Evolutionary conservation across 2,797 vertebrate species (phyloP), one percentile per base, ranked within the genome.

Genomic region (Huso huso): DNA sequence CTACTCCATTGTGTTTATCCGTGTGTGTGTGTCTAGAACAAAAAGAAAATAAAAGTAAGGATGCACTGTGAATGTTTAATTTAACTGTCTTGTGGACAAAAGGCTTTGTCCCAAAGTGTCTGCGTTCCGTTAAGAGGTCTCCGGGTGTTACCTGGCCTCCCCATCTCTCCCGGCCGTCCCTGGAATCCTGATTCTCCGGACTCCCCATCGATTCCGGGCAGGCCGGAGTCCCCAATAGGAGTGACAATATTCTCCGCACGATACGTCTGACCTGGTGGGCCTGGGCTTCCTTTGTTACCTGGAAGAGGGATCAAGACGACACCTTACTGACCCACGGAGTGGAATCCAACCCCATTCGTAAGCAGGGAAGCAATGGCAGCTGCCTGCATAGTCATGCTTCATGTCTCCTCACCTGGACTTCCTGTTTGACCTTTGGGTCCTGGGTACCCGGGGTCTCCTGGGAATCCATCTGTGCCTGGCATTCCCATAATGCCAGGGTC

Each of bases 351-450:
- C 23, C 23, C 23, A 37, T 37, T 37, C 23, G 0, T 37, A 37
- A 37, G 23, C 23, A 37, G 23, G 23, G 23, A 37, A 37, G 23
- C 23, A 37, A 37, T 37, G 23, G 15, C 15, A 18, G 15, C 15
- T 18, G 15, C 1, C 15, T 18, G 23, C 23, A n/a, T 55, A 55
- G n/a, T 7, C 6, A 3, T 55, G 52, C 52, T 55, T 55, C 52
- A 37, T 11, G n/a, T 37, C 10, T 65, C 84, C 82, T 86, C 75
- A 97, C 95, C 95, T 86, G 1, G 68, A 58, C 0, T 18, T 60
- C 95, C 94, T 49, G 75, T 90, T 69, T 79, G 70, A 70, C 95
- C 95, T 77, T 91, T 93, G 57, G 64, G 72, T 61, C 95, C 95
- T 8, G 82, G 84, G 72, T 79, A 80, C 66, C 96, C 95, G 50